These are phyloP conservation scores for Frieseomelitta varia DNA, from an alignment of 1,140 invertebrate species.

Conservation along the genomic window DNA sequence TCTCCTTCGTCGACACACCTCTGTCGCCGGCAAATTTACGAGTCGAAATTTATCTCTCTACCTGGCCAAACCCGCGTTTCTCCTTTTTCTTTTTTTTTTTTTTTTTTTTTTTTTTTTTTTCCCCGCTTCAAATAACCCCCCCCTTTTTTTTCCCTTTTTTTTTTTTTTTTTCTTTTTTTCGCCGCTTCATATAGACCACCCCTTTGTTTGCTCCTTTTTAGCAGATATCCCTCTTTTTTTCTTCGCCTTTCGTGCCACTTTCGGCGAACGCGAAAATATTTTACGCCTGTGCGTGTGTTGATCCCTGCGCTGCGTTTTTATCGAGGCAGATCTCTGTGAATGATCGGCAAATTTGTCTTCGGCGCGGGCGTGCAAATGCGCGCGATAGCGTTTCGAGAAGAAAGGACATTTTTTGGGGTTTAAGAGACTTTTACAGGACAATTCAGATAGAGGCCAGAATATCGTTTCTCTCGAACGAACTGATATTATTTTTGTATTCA, in stretches of 20 bases:
- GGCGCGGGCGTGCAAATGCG: too few relatives aligned
- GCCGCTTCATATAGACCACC: background rate
- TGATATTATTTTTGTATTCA: background rate
- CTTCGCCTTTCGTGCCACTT: background rate
- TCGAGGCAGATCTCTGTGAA: too few relatives aligned
- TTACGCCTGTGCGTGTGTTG: background rate
- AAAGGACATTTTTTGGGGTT: too few relatives aligned
- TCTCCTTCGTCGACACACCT: constrained; percentile 39
- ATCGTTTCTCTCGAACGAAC: too few relatives aligned
- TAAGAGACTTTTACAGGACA: too few relatives aligned
- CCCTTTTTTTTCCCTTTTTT: background rate
- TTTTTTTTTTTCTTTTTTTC: too few relatives aligned
- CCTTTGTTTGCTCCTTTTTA: constrained; percentile 13
- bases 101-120: too few relatives aligned
- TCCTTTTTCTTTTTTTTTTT: background rate
- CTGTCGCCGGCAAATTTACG: constrained; percentile 45
- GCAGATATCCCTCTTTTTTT: background rate
- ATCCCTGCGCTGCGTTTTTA: background rate
- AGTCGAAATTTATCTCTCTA: constrained; percentile 46
- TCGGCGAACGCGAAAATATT: constrained; percentile 2
- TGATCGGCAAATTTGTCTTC: too few relatives aligned
- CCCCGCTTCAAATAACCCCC: background rate
- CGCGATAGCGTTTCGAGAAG: too few relatives aligned
- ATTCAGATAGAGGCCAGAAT: too few relatives aligned
- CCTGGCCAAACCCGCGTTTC: background rate